Base-by-base conservation (phyloP, 2,888 invertebrate genomes). In the Crioceris asparagi region DNA sequence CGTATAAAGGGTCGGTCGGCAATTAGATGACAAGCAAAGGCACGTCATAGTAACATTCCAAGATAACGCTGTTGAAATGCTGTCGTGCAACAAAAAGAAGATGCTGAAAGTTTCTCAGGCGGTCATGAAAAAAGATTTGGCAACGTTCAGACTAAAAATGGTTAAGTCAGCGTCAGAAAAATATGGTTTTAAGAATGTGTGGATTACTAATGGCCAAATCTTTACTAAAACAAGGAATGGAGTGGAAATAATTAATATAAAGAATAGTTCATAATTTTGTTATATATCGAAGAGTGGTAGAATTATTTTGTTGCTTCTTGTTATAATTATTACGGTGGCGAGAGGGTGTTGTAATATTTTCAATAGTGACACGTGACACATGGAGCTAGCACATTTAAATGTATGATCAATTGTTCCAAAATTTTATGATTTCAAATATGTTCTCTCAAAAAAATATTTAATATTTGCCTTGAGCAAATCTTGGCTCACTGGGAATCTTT, bases 121-220 rank as follows among this genome's bases (percentile, higher is more conserved):
- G 14, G 23, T 25, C 26, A 12, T 34, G 2, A 15, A 34, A 34
- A 6, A 25, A 34, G 34, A 34, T 14, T 16, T 32, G 3, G 21
- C 32, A 16, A 25, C 27, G 16, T 27, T 15, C 17, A 15, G 25
- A 2, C 11, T 35, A 17, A 25, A 26, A n/a, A 2, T 26, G 8
- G 15, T 35, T 15, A 35, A 35, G 17, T 17, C 3, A n/a, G 27
- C 27, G 7, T 27, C 26, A 5, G 35, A 35, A n/a, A 35, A 25
- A 26, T 35, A 14, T 35, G 35, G 35, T 4, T 35, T 27, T 14
- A 35, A 26, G 27, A 35, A 35, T 35, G 35, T 35, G 14, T 35
- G 35, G 35, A 25, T 27, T 7, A 27, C 27, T 14, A 26, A 35
- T 35, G 16, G n/a, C 10, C 14, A 17, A 3, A 25, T 25, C 3